Evolutionary conservation across 2,888 invertebrate species (phyloP), one percentile per base, ranked within the genome.

Genomic region (Pherbina coryleti): DNA sequence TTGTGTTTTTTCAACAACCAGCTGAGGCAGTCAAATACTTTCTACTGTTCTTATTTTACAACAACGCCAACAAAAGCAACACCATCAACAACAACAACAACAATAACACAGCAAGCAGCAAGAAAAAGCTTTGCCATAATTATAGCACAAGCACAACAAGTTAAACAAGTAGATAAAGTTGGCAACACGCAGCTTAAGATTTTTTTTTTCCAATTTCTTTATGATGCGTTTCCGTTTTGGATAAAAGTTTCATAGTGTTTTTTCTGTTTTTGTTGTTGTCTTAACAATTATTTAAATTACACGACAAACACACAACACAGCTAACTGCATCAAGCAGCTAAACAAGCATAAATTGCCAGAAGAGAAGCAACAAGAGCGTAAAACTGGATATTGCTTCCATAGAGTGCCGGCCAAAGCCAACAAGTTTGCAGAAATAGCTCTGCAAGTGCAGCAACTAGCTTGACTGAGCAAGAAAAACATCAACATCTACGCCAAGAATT

Each of bases 401-500:
- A 72, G 37, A 37, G 22, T 28, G 51, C 7, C 4, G 37, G 37
- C 14, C 14, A 44, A 44, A 44, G 44, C 44, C 44, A 44, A 11
- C 44, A 11, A 44, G 44, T 44, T 44, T 44, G 44, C 44, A 44
- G 44, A 44, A 44, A 44, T 44, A 44, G 44, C 14, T 44, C 44
- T 44, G 44, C 22, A 69, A 51, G 25, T 17, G 51, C 25, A 34
- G 64, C n/a, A 51, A 25, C 49, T 25, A 22, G 25, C 57, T 60
- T 25, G 44, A 77, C 81, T 79, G 76, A 55, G 9, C 80, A 82
- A 81, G 79, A 80, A 81, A 75, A 81, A 79, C 77, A 67, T 55
- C 28, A 49, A 55, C 75, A 78, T 49, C 71, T 67, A 62, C 51
- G 1, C 28, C 34, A 72, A 79, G 76, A 69, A 69, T 37, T 22